Evolutionary conservation across 2,797 vertebrate genomes (phyloP).

Genomic region (Oreochromis grahami): DNA sequence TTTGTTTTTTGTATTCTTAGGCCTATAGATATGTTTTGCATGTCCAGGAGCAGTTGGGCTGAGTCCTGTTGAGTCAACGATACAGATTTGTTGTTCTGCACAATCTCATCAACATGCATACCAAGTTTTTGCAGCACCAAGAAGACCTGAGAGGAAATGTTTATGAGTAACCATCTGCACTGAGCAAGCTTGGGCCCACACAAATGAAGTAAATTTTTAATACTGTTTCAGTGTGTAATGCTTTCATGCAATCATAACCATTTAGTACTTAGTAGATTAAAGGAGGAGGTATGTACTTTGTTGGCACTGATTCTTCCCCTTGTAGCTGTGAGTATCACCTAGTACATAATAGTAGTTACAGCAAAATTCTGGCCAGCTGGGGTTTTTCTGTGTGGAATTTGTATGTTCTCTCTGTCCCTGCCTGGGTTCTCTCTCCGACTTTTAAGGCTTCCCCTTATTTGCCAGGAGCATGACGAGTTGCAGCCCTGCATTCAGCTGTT

Average conservation of each 20-base stretch:
- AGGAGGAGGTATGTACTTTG: not conserved
- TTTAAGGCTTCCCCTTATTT: not conserved
- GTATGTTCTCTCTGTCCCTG: accelerated
- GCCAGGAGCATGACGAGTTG: not conserved
- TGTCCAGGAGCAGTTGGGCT: not conserved
- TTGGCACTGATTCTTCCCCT: not conserved
- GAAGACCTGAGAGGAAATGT: not conserved
- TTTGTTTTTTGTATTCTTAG: not conserved
- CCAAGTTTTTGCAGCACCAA: not conserved
- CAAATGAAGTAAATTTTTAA: not conserved
- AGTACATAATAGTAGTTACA: not conserved
- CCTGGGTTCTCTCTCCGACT: not conserved
- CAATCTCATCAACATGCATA: not conserved
- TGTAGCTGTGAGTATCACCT: not conserved
- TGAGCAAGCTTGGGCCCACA: not conserved
- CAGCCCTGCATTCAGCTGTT: not conserved
- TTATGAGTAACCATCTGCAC: not conserved
- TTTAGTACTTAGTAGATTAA: not conserved
- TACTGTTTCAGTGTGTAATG: not conserved
- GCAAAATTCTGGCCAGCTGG: accelerated
- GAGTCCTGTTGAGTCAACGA: not conserved
- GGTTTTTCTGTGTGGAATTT: not conserved
- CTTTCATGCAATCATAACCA: accelerated
- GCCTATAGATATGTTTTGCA: not conserved
- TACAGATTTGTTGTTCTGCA: not conserved